phyloP scores from a whole-genome alignment of 2,797 vertebrate genomes.

The Valencia hispanica region DNA sequence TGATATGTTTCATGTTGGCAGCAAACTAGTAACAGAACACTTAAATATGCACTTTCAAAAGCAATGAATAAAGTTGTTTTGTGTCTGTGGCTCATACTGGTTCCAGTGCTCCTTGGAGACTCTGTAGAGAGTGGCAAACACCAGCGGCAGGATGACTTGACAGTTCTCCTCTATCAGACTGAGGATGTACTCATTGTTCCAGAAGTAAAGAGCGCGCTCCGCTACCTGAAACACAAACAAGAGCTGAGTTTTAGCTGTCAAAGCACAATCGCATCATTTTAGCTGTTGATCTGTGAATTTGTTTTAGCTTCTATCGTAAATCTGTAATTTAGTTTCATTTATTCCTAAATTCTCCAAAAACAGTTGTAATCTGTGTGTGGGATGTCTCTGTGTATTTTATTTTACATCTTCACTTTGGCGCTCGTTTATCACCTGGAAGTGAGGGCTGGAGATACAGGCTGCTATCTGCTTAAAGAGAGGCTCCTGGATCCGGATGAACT shows the following conservation, averaged over 20 bases:
- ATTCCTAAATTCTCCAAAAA: constrained; percentile 4
- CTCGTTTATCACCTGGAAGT: constrained; percentile 84
- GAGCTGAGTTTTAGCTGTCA: neutral
- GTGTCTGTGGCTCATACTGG: constrained; percentile 82
- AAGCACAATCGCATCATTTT: constrained; percentile 2
- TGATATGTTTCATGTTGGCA: neutral
- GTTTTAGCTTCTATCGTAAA: neutral
- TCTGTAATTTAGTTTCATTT: neutral
- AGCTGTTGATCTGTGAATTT: constrained; percentile 7
- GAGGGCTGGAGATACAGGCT: constrained; percentile 92
- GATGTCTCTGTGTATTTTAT: neutral
- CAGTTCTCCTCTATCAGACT: constrained; percentile 96
- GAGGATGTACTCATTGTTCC: constrained; percentile 96
- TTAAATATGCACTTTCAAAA: neutral
- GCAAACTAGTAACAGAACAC: neutral
- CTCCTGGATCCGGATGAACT: constrained; percentile 93
- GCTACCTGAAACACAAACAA: constrained; percentile 82
- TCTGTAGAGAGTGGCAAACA: constrained; percentile 92
- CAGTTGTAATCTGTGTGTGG: neutral
- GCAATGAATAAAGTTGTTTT: neutral
- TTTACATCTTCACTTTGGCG: neutral
- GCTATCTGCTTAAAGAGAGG: constrained; percentile 93
- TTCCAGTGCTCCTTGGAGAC: constrained; percentile 98
- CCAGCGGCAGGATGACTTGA: constrained; percentile 91
- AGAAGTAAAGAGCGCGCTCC: constrained; percentile 96